phyloP scores from a whole-genome alignment of 2,888 invertebrate genomes.

The Halictus quadricinctus region DNA sequence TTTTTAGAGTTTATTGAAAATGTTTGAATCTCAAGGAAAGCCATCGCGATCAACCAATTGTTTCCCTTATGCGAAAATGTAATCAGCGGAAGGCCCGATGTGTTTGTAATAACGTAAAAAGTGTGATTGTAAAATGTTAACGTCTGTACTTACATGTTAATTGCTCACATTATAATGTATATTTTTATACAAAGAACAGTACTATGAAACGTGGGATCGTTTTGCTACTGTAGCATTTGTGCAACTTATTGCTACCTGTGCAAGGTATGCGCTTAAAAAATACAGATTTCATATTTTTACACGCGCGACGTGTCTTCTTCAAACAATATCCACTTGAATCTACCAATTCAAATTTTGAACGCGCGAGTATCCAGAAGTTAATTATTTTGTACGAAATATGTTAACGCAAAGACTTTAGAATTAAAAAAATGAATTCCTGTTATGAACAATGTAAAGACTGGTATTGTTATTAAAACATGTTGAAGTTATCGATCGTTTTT shows the following conservation, averaged over 20 bases:
- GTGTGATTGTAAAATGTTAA: neutral
- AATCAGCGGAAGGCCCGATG: neutral
- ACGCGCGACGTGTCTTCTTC: neutral
- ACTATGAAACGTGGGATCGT: neutral
- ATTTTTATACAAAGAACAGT: conserved; percentile 37
- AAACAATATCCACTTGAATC: neutral
- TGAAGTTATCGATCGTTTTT: neutral
- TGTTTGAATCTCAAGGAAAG: conserved; percentile 48
- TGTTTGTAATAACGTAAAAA: neutral
- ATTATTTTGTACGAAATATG: neutral
- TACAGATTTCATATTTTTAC: conserved; percentile 2
- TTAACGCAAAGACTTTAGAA: neutral
- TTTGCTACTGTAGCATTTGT: neutral
- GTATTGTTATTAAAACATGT: neutral
- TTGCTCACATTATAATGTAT: conserved; percentile 5
- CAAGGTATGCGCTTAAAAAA: neutral
- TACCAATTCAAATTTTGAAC: neutral
- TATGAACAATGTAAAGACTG: neutral
- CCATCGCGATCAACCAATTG: neutral
- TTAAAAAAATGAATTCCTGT: neutral
- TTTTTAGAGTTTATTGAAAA: conserved; percentile 16
- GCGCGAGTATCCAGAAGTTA: neutral
- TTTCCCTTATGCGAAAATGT: conserved; percentile 8
- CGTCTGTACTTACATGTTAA: neutral
- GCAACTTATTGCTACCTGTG: neutral